A percentile compares a stretch with the other conserved stretches of the same genome.
Conservation (phyloP, 1,140 invertebrate species). For the Drosophila pseudoananassae region DNA sequence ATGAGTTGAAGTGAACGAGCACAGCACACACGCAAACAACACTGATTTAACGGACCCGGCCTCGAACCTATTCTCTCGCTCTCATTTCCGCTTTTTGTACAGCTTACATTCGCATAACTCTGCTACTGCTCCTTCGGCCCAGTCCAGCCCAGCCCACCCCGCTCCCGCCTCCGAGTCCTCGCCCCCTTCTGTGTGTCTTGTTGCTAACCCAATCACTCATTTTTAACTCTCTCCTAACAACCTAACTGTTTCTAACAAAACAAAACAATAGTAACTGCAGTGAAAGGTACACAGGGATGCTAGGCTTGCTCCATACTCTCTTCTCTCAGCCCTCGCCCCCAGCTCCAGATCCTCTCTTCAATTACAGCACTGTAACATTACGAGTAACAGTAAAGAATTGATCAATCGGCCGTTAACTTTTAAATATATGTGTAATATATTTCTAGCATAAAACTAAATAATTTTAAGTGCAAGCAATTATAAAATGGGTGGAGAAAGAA, state of each 20-base stretch:
- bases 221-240: constrained; percentile 32
- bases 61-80: not conserved
- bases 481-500: constrained; percentile 81
- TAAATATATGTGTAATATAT: constrained; percentile 67
- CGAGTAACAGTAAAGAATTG: constrained; percentile 7
- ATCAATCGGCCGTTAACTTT: constrained; percentile 51
- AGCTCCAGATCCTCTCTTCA: constrained; percentile 8
- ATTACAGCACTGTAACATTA: constrained; percentile 43
- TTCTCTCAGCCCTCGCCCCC: constrained; percentile 4
- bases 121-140: constrained; percentile 1
- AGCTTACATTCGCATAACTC: constrained; percentile 24
- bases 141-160: not conserved
- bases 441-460: constrained; percentile 68
- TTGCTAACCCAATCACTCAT: constrained; percentile 35
- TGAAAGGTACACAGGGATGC: constrained; percentile 25
- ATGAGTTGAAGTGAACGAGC: constrained; percentile 6
- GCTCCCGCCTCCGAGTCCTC: not conserved
- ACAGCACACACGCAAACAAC: constrained; percentile 11
- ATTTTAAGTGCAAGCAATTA: constrained; percentile 78
- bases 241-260: constrained; percentile 28
- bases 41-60: constrained; percentile 26
- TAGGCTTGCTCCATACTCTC: constrained; percentile 26
- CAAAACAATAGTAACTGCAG: constrained; percentile 21
- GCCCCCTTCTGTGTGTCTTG: constrained; percentile 21
- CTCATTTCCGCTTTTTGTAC: constrained; percentile 35